Base-by-base conservation (phyloP, 2,113 vertebrate genomes). In the Varanus komodoensis region DNA sequence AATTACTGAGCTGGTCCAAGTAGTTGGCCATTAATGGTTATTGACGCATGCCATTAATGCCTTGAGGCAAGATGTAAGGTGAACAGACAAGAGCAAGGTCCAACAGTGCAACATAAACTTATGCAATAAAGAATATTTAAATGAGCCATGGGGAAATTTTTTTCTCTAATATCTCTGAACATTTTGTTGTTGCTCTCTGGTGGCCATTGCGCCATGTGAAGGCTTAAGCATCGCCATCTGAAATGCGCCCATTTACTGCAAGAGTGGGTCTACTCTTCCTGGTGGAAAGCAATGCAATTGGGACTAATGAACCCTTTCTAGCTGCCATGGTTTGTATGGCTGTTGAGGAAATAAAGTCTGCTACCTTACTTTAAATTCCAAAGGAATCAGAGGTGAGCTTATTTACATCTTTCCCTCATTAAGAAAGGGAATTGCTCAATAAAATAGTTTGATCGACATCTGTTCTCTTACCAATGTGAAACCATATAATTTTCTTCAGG, bases 81-180 rank as follows among this genome's bases (percentile, higher is more conserved):
- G 64, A 79, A 85, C 23, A 79, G 27, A 57, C 29, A 44, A 89
- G 69, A 5, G 77, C 57, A n/a, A 32, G 54, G 19, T 38, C 38
- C 8, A 38, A 85, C 32, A 71, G 17, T 3, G 21, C 44, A 38
- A 80, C 74, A 85, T 25, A 86, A 54, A 68, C 27, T 80, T 54
- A 57, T 15, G n/a, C 27, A 82, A 54, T 9, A 32, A 19, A 57
- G 21, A 34, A 85, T 44, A 69, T 79, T 57, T n/a, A 8, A 44
- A 44, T 57, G 83, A 90, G 64, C 64, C 64, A 79, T 34, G 73
- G 67, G 64, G 80, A 85, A 90, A 90, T 71, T 61, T 48, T 48
- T 75, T 44, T 78, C 12, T 68, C 82, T 23, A 54, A 8, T 38
- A 78, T 19, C n/a, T 61, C 11, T 48, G 48, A 86, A 61, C 67